phyloP scores from a whole-genome alignment of 2,113 vertebrate genomes.

The Chaetodon auriga region DNA sequence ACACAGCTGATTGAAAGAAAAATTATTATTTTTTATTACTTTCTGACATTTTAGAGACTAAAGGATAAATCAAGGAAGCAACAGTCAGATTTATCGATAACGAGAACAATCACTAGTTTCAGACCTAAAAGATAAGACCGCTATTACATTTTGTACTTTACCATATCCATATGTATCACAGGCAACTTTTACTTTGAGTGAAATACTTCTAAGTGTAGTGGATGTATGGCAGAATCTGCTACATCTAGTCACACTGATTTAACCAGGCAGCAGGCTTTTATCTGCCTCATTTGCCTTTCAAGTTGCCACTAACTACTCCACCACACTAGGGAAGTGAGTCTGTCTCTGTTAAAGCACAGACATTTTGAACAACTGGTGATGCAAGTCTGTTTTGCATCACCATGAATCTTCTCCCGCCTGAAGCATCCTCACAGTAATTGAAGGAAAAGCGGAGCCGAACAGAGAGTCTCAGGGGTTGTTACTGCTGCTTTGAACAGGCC shows the following conservation, averaged over 20 bases:
- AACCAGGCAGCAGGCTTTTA: constrained; percentile 19
- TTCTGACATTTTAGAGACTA: neutral
- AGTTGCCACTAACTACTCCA: constrained; percentile 43
- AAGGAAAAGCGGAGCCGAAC: constrained; percentile 51
- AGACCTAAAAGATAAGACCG: neutral
- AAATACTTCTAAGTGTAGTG: constrained; percentile 1
- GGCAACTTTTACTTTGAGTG: neutral
- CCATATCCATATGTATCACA: neutral
- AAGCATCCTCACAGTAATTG: constrained; percentile 60
- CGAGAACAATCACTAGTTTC: neutral
- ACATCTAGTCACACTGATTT: neutral
- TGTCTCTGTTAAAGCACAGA: constrained; percentile 32
- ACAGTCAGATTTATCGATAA: neutral
- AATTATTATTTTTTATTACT: neutral
- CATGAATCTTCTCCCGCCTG: constrained; percentile 55
- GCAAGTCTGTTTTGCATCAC: constrained; percentile 70
- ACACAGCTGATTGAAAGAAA: no score
- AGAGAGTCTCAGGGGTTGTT: constrained; percentile 58
- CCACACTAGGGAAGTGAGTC: constrained; percentile 36
- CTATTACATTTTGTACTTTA: neutral
- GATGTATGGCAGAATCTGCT: neutral
- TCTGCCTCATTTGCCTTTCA: constrained; percentile 45
- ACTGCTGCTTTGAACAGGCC: constrained; percentile 63
- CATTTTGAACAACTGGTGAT: constrained; percentile 61
- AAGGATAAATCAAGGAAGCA: neutral